Evolutionary conservation across 92 coral and sea anemone species (phyloP).

Genomic region (Anthopleura xanthogrammica): DNA sequence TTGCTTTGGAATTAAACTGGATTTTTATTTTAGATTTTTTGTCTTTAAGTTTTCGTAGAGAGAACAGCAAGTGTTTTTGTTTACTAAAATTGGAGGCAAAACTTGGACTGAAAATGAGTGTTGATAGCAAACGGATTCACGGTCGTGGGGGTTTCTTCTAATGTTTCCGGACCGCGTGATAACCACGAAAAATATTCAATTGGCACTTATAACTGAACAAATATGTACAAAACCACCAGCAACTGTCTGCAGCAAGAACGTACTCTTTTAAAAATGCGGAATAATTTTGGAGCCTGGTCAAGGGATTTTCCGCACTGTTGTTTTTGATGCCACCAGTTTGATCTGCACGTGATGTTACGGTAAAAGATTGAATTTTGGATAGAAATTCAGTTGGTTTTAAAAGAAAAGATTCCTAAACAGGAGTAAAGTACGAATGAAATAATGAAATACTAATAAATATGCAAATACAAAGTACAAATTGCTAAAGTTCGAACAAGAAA

Average conservation of each 20-base stretch:
- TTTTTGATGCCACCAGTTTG: too few relatives aligned
- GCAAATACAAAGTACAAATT: too few relatives aligned
- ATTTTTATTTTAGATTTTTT: not conserved
- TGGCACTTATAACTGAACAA: not conserved
- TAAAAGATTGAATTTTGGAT: too few relatives aligned
- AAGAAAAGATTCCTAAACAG: too few relatives aligned
- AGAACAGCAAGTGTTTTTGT: not conserved
- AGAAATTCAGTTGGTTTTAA: too few relatives aligned
- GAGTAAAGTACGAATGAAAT: too few relatives aligned
- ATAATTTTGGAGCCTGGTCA: not conserved
- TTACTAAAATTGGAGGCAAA: not conserved
- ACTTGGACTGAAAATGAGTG: not conserved
- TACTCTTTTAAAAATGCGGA: not conserved
- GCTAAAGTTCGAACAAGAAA: too few relatives aligned
- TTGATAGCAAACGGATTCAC: not conserved
- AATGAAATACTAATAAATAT: too few relatives aligned
- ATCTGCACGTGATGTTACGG: too few relatives aligned
- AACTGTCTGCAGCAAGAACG: not conserved
- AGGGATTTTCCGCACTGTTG: too few relatives aligned
- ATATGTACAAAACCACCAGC: not conserved
- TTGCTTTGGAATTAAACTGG: too few relatives aligned
- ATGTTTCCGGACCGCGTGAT: not conserved
- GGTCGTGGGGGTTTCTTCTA: not conserved
- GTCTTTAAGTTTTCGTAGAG: not conserved
- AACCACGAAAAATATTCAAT: too few relatives aligned